A percentile compares a stretch with the other conserved stretches of the same genome.
Evolutionary conservation across 2,888 invertebrate genomes (phyloP).

Genomic region (Harpalus rufipes): DNA sequence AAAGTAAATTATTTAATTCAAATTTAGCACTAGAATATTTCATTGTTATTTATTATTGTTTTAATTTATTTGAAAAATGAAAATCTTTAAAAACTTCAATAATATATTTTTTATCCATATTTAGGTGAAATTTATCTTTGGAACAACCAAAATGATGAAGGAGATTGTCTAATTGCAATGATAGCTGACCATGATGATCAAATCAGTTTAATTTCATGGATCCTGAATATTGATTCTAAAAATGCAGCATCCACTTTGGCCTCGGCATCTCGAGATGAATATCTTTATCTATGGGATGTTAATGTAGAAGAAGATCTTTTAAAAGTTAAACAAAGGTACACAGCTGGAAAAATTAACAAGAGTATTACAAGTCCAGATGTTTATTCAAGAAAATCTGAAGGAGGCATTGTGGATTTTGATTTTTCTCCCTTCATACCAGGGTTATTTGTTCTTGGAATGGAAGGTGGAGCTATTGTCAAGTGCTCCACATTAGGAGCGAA

Average conservation of each 20-base stretch:
- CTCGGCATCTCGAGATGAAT: slow-evolving; percentile 74
- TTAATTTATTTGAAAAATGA: no score
- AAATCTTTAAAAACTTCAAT: neutral
- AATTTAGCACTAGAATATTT: no score
- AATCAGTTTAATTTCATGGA: slow-evolving; percentile 75
- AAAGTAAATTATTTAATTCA: no score
- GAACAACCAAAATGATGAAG: slow-evolving; percentile 74
- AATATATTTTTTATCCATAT: neutral
- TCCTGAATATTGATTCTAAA: slow-evolving; percentile 72
- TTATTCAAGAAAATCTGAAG: slow-evolving; percentile 71
- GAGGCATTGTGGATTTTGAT: slow-evolving; percentile 75
- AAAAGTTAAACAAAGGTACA: slow-evolving; percentile 70
- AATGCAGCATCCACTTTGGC: slow-evolving; percentile 72
- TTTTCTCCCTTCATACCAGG: slow-evolving; percentile 75
- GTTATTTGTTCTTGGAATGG: slow-evolving; percentile 76
- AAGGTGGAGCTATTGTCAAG: slow-evolving; percentile 75
- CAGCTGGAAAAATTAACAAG: slow-evolving; percentile 37
- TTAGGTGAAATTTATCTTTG: slow-evolving; percentile 73
- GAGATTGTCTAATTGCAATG: slow-evolving; percentile 71
- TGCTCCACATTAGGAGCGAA: slow-evolving; percentile 75
- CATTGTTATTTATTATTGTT: no score
- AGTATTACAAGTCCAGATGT: slow-evolving; percentile 63
- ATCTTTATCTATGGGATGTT: slow-evolving; percentile 74
- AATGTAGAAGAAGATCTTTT: slow-evolving; percentile 68
- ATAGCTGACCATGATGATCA: slow-evolving; percentile 73